Evolutionary conservation across 1,140 invertebrate species (phyloP), one percentile per base, ranked within the genome.

Genomic region (Drosophila pseudoobscura): DNA sequence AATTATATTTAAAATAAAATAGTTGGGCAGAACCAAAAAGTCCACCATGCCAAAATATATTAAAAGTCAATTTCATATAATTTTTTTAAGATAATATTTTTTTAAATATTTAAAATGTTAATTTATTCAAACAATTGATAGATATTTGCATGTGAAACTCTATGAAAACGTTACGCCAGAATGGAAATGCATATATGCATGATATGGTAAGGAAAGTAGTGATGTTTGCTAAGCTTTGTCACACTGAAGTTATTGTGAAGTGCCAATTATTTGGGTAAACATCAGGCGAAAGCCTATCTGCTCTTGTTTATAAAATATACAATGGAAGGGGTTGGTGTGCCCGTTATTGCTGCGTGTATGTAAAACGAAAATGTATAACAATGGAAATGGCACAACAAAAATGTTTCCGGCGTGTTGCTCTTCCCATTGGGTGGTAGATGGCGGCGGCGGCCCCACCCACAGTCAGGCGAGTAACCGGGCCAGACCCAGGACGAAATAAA

Each of bases 311-410:
- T 84, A 44, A 59, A 84, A 85, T 58, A 84, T 84, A 69, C 58
- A 84, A 65, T 52, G 59, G 41, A 65, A 59, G 51, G 57, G 49
- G 35, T 29, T 43, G 31, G 31, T 35, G 31, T 55, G 50, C 13
- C 60, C 22, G 58, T 50, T 73, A 59, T 52, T 53, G 45, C 46
- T 29, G 46, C 41, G 13, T 55, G 59, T 75, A 75, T 71, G 76
- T 83, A 72, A 65, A 82, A 60, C 57, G 53, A 84, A 66, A 69
- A 51, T 65, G 57, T 84, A 61, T 70, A 76, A 75, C 80, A 84
- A 83, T 75, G 76, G 64, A 60, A 62, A 69, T 49, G 60, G 76
- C 63, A 60, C 58, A 79, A 79, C 53, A 61, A 78, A 56, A 61
- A 52, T 58, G 76, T 68, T 85, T 84, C 80, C 80, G 76, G 65